Evolutionary conservation across 64 coral and sea anemone genomes (phyloP).

Genomic region (Montipora sp.): DNA sequence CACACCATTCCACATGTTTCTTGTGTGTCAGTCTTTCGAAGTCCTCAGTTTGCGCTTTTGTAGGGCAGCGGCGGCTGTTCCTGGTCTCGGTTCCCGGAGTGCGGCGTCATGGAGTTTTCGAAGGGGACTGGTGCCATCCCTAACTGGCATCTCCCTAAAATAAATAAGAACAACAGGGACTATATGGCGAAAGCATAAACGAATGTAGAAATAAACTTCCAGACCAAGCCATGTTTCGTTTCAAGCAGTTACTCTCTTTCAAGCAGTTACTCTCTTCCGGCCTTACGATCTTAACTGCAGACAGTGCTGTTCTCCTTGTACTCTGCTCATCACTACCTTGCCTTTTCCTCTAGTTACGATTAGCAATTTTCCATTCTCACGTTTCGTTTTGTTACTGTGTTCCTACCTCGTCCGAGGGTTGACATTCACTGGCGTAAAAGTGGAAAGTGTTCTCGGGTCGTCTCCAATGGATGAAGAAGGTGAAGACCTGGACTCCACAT

Average conservation of each 20-base stretch:
- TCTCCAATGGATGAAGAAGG: neutral
- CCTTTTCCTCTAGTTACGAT: neutral
- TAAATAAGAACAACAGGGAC: no score
- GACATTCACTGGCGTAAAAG: conserved; percentile 46
- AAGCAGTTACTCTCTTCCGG: no score
- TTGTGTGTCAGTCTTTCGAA: neutral
- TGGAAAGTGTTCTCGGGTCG: conserved; percentile 39
- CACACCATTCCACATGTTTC: neutral
- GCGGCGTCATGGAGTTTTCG: conserved; percentile 22
- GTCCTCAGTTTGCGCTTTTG: conserved; percentile 59
- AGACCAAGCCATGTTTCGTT: no score
- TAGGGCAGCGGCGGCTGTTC: conserved; percentile 70
- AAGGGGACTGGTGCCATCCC: conserved; percentile 16
- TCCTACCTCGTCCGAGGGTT: conserved; percentile 37
- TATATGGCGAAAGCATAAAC: neutral
- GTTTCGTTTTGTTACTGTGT: neutral
- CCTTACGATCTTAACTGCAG: no score
- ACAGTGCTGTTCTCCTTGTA: no score
- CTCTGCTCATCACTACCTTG: no score
- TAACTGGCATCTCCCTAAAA: neutral
- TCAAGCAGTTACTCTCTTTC: no score
- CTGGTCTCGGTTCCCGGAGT: conserved; percentile 36
- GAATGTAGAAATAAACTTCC: neutral
- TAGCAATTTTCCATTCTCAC: neutral
- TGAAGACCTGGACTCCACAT: conserved; percentile 43